Conservation (phyloP, 2,888 invertebrate genomes). For the Heliconius ismenius region DNA sequence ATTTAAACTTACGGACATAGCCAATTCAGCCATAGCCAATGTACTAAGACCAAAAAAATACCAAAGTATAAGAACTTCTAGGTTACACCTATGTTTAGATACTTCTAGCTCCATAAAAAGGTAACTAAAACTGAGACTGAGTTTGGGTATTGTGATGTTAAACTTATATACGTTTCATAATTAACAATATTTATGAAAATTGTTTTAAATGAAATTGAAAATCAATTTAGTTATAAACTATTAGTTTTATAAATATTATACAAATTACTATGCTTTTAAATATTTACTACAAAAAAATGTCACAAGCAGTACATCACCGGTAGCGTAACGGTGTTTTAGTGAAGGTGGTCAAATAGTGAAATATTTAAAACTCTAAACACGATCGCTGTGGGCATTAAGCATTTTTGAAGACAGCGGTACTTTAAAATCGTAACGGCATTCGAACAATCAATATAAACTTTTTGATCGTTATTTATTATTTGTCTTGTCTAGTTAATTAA, state of each 20-base stretch:
- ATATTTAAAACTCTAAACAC: constrained; percentile 30
- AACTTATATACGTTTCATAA: no score
- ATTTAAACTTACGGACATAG: no score
- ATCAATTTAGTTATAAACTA: no score
- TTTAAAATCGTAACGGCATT: constrained; percentile 28
- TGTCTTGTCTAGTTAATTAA: neutral
- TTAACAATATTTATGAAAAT: no score
- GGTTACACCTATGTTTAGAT: no score
- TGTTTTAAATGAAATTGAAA: no score
- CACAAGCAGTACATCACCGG: constrained; percentile 14
- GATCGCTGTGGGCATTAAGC: constrained; percentile 25
- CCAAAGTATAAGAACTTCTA: no score
- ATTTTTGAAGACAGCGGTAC: constrained; percentile 24
- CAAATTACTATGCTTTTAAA: neutral
- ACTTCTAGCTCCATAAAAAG: no score
- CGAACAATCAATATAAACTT: constrained; percentile 12
- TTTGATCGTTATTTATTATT: neutral
- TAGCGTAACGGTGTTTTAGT: constrained; percentile 29
- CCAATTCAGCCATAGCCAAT: no score
- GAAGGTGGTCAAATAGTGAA: constrained; percentile 33
- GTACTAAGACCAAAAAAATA: no score
- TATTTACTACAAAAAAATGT: neutral
- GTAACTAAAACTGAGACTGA: no score
- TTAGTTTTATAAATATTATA: neutral
- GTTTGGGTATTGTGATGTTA: no score